These are phyloP conservation scores for Yponomeuta malinellus DNA, from an alignment of 2,888 invertebrate species.

Conservation along the genomic window DNA sequence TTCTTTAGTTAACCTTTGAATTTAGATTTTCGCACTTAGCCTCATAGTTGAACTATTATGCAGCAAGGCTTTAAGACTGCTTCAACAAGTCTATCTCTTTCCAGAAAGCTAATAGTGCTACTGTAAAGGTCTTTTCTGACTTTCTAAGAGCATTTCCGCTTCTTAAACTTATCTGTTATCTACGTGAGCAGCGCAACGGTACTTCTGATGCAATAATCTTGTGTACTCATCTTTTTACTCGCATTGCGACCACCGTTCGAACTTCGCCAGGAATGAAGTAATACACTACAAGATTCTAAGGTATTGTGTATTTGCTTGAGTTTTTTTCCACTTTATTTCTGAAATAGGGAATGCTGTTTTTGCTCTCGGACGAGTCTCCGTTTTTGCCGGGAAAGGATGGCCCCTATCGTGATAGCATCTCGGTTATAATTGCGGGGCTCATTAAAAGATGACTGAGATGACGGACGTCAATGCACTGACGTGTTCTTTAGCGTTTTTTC, in stretches of 20 bases:
- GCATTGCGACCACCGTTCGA: slow-evolving; percentile 28
- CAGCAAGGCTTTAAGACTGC: too few species aligned
- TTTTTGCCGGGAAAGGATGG: slow-evolving; percentile 29
- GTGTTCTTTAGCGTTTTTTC: slow-evolving; percentile 5
- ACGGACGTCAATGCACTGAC: slow-evolving; percentile 2
- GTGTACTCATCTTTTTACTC: slow-evolving; percentile 48
- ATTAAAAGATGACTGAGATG: slow-evolving; percentile 13
- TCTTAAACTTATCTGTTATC: background rate
- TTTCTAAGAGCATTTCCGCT: too few species aligned
- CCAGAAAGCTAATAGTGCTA: too few species aligned
- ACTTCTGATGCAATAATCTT: background rate
- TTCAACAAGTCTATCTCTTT: too few species aligned
- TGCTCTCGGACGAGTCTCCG: slow-evolving; percentile 43
- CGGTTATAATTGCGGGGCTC: slow-evolving; percentile 13
- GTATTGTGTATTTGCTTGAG: slow-evolving; percentile 66
- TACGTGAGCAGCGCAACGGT: slow-evolving; percentile 37
- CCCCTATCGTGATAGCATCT: slow-evolving; percentile 14
- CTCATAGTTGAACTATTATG: too few species aligned
- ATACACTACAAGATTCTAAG: slow-evolving; percentile 59
- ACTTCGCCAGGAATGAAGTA: slow-evolving; percentile 67
- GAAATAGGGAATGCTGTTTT: slow-evolving; percentile 14
- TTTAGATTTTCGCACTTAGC: too few species aligned
- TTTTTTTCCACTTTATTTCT: slow-evolving; percentile 30
- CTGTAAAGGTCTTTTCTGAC: too few species aligned
- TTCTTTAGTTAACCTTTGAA: too few species aligned